Conservation (phyloP, 1,140 invertebrate species). For the Leptinotarsa undecemlineata region DNA sequence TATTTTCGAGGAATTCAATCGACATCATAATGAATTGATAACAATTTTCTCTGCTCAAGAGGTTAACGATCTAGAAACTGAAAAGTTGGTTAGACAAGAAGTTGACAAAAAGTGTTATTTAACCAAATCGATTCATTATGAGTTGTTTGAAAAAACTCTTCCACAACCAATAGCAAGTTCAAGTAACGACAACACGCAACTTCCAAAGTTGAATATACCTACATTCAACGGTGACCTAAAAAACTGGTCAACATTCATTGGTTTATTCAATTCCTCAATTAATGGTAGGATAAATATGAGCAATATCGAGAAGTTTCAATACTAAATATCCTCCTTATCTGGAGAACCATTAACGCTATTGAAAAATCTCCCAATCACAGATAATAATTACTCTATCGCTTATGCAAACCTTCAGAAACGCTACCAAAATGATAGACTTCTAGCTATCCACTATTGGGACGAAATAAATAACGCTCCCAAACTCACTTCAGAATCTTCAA, state of each 20-base stretch:
- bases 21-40: not conserved
- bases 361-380: not conserved
- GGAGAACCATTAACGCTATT: not conserved
- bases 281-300: not conserved
- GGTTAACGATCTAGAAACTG: not conserved
- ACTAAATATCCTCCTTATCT: not conserved
- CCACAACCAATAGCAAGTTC: not conserved
- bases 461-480: not conserved
- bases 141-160: not conserved
- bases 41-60: not conserved
- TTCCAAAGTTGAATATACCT: not conserved
- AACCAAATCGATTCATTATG: not conserved
- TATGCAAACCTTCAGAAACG: not conserved
- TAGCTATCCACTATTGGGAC: not conserved
- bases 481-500: not conserved
- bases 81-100: not conserved
- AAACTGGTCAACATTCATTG: not conserved
- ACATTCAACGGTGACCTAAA: not conserved
- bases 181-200: not conserved
- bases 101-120: not conserved
- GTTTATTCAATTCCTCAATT: not conserved
- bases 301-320: not conserved
- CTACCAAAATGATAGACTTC: constrained; percentile 3
- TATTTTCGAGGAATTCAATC: not conserved
- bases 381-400: constrained; percentile 1